These are phyloP conservation scores for Stegophylla sp. DNA, from an alignment of 2,888 invertebrate species.

Conservation along the genomic window DNA sequence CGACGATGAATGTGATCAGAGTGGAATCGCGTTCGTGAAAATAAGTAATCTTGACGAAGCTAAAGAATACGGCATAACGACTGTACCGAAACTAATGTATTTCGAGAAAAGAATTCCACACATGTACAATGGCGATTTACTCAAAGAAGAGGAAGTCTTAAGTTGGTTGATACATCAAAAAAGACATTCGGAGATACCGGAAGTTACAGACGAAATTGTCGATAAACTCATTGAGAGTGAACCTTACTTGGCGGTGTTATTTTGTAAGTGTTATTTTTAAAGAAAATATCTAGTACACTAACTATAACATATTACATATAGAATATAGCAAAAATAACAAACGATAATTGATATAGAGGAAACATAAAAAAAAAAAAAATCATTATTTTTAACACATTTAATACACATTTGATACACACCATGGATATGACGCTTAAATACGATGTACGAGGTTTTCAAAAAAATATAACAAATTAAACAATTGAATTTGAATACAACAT, in stretches of 20 bases:
- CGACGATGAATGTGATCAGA: conserved; percentile 88
- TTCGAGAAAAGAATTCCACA: conserved; percentile 67
- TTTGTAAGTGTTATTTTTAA: conserved; percentile 74
- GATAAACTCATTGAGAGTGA: conserved; percentile 83
- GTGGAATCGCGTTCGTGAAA: conserved; percentile 90
- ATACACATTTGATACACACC: background rate
- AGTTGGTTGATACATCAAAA: conserved; percentile 92
- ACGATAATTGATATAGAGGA: too few relatives aligned
- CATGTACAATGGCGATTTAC: conserved; percentile 75
- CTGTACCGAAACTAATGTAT: conserved; percentile 84
- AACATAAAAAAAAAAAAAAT: too few relatives aligned
- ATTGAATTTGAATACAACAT: background rate
- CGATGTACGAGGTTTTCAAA: background rate
- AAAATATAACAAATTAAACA: background rate
- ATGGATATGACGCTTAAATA: too few relatives aligned
- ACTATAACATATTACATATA: background rate
- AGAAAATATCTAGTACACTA: background rate
- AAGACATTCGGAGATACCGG: conserved; percentile 87
- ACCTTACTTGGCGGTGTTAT: conserved; percentile 84
- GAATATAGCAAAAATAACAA: background rate
- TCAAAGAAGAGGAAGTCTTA: conserved; percentile 87
- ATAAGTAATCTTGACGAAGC: conserved; percentile 90
- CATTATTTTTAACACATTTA: background rate
- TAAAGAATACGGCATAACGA: conserved; percentile 87
- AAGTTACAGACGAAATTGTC: conserved; percentile 92